phyloP scores from a whole-genome alignment of 2,797 vertebrate species.

The Aldrovandia affinis region DNA sequence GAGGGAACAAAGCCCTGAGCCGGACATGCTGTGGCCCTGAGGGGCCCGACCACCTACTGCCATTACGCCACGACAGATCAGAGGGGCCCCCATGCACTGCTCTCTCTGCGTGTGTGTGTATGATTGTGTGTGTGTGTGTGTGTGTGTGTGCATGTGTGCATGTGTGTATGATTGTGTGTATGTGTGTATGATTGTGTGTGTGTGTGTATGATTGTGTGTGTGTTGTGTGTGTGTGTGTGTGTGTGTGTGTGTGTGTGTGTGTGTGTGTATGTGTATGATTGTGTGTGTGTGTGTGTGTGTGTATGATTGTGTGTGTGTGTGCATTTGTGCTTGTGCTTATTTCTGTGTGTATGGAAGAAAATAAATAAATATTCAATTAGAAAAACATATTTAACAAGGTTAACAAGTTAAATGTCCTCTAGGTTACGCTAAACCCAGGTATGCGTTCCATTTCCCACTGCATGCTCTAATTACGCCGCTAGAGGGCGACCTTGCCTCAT shows the following conservation, averaged over 20 bases:
- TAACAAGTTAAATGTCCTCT: neutral
- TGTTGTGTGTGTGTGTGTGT: neutral
- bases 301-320: neutral
- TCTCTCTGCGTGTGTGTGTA: neutral
- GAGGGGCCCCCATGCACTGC: neutral
- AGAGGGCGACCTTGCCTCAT: constrained; percentile 58
- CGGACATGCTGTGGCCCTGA: neutral
- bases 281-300: neutral
- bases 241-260: neutral
- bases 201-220: neutral
- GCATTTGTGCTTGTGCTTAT: neutral
- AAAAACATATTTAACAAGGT: neutral
- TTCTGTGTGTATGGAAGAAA: neutral
- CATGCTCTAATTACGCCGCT: constrained; percentile 38
- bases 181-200: neutral
- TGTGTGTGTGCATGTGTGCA: neutral
- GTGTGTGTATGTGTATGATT: neutral
- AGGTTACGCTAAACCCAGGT: neutral
- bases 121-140: neutral
- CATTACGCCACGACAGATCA: neutral
- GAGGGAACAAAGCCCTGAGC: neutral
- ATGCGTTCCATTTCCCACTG: neutral
- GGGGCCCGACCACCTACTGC: neutral
- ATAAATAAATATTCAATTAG: neutral
- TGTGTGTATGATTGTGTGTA: neutral